These are phyloP conservation scores for Nymphicus hollandicus DNA, from an alignment of 2,113 vertebrate genomes.

Conservation along the genomic window DNA sequence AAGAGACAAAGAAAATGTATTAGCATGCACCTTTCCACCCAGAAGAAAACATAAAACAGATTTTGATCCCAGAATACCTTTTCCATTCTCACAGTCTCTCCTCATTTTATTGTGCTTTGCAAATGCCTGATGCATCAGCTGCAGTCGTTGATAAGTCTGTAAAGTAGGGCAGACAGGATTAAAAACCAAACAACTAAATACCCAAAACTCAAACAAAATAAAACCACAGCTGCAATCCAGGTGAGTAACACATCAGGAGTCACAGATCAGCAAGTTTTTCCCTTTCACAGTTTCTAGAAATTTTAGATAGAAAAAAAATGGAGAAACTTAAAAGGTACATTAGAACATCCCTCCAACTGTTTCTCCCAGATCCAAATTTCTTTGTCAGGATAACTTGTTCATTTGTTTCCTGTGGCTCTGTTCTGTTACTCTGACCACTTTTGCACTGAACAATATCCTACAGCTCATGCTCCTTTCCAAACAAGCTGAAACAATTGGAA, in stretches of 20 bases:
- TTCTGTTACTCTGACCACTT: not conserved
- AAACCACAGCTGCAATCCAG: not conserved
- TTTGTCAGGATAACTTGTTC: not conserved
- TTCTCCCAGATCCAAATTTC: not conserved
- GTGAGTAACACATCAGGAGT: not conserved
- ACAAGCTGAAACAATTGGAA: not conserved
- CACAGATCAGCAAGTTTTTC: not conserved
- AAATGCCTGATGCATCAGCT: conserved; percentile 83
- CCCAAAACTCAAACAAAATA: not conserved
- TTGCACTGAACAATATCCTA: not conserved
- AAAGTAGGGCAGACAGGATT: not conserved
- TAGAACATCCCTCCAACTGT: not conserved
- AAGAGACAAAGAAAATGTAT: not conserved
- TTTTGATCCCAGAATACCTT: conserved; percentile 73
- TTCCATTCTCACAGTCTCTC: conserved; percentile 88
- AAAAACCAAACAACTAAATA: not conserved
- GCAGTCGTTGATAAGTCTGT: conserved; percentile 76
- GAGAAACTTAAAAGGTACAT: not conserved
- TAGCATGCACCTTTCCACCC: not conserved
- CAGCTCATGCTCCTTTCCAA: not conserved
- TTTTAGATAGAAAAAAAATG: not conserved
- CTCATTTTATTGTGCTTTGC: conserved; percentile 90
- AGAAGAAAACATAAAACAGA: not conserved
- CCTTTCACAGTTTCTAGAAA: not conserved
- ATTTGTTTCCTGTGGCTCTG: not conserved